A percentile compares a stretch with the other conserved stretches of the same genome.
These are phyloP conservation scores for Cepaea nemoralis DNA, from an alignment of 1,140 invertebrate species.

Conservation along the genomic window DNA sequence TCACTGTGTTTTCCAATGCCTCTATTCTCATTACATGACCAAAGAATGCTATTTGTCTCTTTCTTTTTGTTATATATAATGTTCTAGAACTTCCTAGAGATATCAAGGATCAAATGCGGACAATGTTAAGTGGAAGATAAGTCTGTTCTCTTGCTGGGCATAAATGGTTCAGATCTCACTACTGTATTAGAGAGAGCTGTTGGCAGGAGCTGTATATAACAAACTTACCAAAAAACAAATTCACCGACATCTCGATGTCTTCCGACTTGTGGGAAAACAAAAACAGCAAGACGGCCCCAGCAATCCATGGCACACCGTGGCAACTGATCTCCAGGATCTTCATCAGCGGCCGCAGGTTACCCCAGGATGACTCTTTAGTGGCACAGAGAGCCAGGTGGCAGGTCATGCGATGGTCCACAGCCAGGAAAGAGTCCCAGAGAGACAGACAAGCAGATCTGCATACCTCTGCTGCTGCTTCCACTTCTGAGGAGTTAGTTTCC, in stretches of 20 bases:
- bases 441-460: constrained; percentile 36
- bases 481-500: neutral
- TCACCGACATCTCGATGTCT: constrained; percentile 85
- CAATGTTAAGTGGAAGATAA: no score
- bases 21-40: no score
- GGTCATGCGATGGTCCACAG: constrained; percentile 50
- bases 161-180: no score
- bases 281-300: constrained; percentile 80
- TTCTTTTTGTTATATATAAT: no score
- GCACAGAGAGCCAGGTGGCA: constrained; percentile 62
- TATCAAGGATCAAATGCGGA: no score
- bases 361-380: constrained; percentile 52
- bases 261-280: constrained; percentile 79
- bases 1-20: no score
- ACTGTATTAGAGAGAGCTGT: constrained; percentile 4
- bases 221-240: constrained; percentile 78
- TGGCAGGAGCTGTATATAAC: neutral
- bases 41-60: no score
- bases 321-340: constrained; percentile 82
- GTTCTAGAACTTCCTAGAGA: no score
- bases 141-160: no score
- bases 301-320: constrained; percentile 89
- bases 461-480: constrained; percentile 34
- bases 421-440: constrained; percentile 43
- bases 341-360: constrained; percentile 67